A percentile compares a stretch with the other conserved stretches of the same genome.
Evolutionary conservation across 2,797 vertebrate species (phyloP).

Genomic region (Pristis pectinata): DNA sequence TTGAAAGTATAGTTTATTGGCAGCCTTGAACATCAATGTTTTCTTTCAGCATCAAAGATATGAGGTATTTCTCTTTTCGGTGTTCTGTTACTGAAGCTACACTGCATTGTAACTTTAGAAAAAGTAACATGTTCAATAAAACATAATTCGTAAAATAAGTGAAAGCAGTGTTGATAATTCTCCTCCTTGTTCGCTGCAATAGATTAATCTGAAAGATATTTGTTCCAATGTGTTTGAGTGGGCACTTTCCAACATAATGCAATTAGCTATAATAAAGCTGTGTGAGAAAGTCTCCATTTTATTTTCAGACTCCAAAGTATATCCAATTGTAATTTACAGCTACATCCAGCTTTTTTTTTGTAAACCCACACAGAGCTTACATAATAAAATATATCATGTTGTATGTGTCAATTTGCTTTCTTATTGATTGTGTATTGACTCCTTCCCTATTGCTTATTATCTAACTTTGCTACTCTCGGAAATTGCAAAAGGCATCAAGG

Average conservation of each 20-base stretch:
- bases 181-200: background rate
- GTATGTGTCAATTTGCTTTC: background rate
- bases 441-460: background rate
- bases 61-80: background rate
- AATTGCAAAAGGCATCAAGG: no score
- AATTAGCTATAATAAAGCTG: background rate
- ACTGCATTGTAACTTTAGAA: background rate
- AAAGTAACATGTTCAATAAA: background rate
- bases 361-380: background rate
- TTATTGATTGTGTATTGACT: background rate
- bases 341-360: background rate
- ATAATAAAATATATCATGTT: background rate
- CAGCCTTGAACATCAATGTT: background rate
- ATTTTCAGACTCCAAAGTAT: background rate
- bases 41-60: background rate
- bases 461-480: background rate
- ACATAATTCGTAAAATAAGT: constrained; percentile 9
- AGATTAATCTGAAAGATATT: background rate
- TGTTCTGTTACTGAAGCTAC: background rate
- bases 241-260: background rate
- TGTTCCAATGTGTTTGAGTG: background rate
- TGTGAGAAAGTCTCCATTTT: background rate
- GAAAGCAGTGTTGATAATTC: background rate
- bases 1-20: background rate
- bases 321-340: constrained; percentile 2